Evolutionary conservation across 2,113 vertebrate species (phyloP).

Genomic region (Tetrax tetrax): DNA sequence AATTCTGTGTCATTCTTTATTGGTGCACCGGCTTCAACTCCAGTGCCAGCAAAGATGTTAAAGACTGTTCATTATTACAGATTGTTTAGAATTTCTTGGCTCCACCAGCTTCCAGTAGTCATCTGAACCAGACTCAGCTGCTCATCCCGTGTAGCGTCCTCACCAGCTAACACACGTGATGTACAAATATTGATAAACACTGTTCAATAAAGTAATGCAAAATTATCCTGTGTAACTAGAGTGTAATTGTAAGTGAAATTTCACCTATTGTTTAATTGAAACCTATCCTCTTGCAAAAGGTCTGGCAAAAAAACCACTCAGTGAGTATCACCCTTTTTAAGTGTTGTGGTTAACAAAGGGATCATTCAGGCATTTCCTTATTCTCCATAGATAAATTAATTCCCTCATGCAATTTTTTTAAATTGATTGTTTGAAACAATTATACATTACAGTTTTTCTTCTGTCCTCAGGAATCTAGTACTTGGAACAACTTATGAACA

Average conservation of each 20-base stretch:
- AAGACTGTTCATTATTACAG: not conserved
- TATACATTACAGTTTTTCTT: not conserved
- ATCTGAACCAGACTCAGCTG: not conserved
- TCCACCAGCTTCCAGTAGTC: not conserved
- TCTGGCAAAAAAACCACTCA: not conserved
- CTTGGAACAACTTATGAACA: not conserved
- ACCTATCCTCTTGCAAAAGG: not conserved
- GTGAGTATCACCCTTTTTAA: not conserved
- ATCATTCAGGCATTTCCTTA: not conserved
- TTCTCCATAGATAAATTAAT: not conserved
- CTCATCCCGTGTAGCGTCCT: not conserved
- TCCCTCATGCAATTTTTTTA: not conserved
- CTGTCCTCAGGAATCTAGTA: not conserved
- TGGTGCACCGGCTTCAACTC: not conserved
- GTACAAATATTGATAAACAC: not conserved
- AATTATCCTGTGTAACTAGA: not conserved
- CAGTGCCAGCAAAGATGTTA: not conserved
- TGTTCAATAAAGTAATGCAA: not conserved
- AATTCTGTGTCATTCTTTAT: not conserved
- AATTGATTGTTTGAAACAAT: not conserved
- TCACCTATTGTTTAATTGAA: not conserved
- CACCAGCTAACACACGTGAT: accelerated
- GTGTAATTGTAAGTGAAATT: not conserved
- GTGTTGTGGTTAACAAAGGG: not conserved
- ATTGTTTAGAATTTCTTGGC: not conserved